Conservation (phyloP, 2,888 invertebrate genomes). For the Phrixothrix hirtus region DNA sequence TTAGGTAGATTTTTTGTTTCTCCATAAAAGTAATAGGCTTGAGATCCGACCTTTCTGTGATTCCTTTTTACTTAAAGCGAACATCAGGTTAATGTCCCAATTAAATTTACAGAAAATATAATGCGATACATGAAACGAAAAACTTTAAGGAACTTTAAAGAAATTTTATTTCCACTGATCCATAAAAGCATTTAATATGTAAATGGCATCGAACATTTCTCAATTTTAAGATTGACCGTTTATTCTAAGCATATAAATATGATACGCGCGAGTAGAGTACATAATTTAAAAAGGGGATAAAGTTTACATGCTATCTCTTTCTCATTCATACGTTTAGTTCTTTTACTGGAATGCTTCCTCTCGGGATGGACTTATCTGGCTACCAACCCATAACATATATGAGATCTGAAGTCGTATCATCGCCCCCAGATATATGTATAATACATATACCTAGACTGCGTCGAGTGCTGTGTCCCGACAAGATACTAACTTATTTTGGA, state of each 20-base stretch:
- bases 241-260: slow-evolving; percentile 42
- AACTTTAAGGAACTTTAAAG: too few relatives aligned
- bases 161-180: too few relatives aligned
- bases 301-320: slow-evolving; percentile 35
- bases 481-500: slow-evolving; percentile 30
- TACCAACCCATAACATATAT: slow-evolving; percentile 38
- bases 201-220: slow-evolving; percentile 33
- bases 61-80: too few relatives aligned
- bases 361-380: slow-evolving; percentile 40
- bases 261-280: slow-evolving; percentile 40
- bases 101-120: slow-evolving; percentile 16
- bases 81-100: too few relatives aligned
- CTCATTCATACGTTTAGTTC: slow-evolving; percentile 33
- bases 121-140: too few relatives aligned
- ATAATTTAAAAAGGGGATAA: slow-evolving; percentile 40
- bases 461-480: slow-evolving; percentile 28
- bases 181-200: slow-evolving; percentile 38
- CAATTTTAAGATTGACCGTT: slow-evolving; percentile 41
- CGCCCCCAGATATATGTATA: slow-evolving; percentile 34
- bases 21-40: too few relatives aligned
- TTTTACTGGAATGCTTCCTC: slow-evolving; percentile 35
- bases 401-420: slow-evolving; percentile 37
- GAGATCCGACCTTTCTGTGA: too few relatives aligned
- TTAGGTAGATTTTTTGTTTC: too few relatives aligned
- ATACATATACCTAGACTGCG: slow-evolving; percentile 32